Base-by-base conservation (phyloP, 2,797 vertebrate species). In the Gymnopithys bicolor region DNA sequence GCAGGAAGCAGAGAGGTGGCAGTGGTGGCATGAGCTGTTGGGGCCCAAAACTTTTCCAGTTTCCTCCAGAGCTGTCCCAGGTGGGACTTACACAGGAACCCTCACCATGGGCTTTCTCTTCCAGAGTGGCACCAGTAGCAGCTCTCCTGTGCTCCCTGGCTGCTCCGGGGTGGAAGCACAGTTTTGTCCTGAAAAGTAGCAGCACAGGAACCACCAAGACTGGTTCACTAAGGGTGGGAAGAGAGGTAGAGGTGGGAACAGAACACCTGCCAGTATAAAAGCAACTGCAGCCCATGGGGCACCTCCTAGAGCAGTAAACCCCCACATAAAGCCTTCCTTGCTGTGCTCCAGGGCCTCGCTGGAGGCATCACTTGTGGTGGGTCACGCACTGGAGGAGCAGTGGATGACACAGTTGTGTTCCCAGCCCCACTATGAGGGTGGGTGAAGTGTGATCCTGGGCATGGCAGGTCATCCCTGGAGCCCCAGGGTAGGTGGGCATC, bases 281-380 rank as follows among this genome's bases (percentile, higher is more conserved):
- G 52, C 27, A 56, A 5, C 23, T 22, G 9, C 33, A 58, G 51
- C 17, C 23, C 6, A 64, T 4, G 9, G 28, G 35, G 4, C 43
- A 53, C 3, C 21, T 32, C 28, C 33, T 32, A 12, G 41, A 48
- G 33, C 58, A 33, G 27, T 59, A 45, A 49, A 58, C 13, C 30
- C 24, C 30, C 25, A 10, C 4, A 2, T 2, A 23, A 59, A 63
- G 28, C n/a, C 11, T 4, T 18, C 52, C 37, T n/a, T 37, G 41
- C 39, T 2, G 0, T 0, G 2, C 37, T 32, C 35, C n/a, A 5
- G 24, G 4, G 15, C 28, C 23, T 64, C 1, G 0, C 37, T 66
- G 41, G 27, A 64, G 35, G 10, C 37, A 45, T 27, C 32, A 1
- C 48, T 32, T 0, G 0, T 8, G 23, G 8, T 11, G 64, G 32